Evolutionary conservation across 2,888 invertebrate species (phyloP), one percentile per base, ranked within the genome.

Genomic region (Scaeva pyrastri): DNA sequence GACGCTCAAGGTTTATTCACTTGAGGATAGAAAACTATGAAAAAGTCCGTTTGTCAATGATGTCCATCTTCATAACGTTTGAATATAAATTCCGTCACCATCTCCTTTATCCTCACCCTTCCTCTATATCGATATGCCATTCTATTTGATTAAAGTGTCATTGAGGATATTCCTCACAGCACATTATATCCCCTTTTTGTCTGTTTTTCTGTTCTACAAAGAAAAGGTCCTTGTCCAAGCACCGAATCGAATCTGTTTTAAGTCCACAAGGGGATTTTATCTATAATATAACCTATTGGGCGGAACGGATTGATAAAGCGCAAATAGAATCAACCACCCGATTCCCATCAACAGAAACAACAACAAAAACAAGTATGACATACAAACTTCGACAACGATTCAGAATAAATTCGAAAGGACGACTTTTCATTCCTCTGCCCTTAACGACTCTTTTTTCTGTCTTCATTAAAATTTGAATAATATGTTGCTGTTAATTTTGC

Each of bases 111-210:
- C n/a, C 55, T 23, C 50, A 19, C 60, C 60, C 60, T 41, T 21
- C 6, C 14, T 60, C 7, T 1, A 60, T 12, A 41, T 41, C 36
- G 11, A 39, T 39, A 10, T 39, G n/a, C 62, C 43, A 73, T 81
- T 73, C 62, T 45, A 82, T 81, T 81, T 86, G 77, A 86, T 81
- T 77, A 86, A 86, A 86, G 86, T 86, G 86, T 82, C 82, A 86
- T 86, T 55, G 70, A 74, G 82, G 86, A 86, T 82, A 86, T 86
- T 77, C 73, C 39, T 74, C 77, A 82, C 77, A 82, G 66, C 31
- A 50, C 21, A 68, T 64, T 77, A 43, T 48, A 48, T 55, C 83
- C 79, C 58, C 64, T 48, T 62, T 45, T 26, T n/a, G 55, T 31
- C n/a, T 12, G 36, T 43, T 56, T 60, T 73, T 77, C 45, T 76